These are phyloP conservation scores for Pampusana beccarii DNA, from an alignment of 2,113 vertebrate species.

Conservation along the genomic window DNA sequence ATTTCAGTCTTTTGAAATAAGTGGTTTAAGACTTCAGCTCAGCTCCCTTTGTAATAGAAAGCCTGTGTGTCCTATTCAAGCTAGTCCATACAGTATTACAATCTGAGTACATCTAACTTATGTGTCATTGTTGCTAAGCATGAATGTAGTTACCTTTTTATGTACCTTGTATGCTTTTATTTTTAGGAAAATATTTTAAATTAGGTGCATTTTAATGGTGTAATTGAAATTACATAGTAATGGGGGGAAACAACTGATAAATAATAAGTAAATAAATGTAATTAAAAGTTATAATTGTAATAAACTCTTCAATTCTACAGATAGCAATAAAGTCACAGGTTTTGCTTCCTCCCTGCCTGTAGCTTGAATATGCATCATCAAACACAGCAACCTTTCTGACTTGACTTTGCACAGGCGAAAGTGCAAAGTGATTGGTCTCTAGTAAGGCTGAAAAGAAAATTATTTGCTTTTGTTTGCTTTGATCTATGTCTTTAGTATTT, in stretches of 20 bases:
- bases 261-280: background rate
- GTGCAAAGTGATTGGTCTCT: background rate
- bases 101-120: background rate
- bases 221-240: background rate
- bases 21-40: conserved; percentile 34
- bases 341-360: background rate
- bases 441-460: background rate
- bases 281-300: background rate
- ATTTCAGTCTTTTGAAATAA: conserved; percentile 42
- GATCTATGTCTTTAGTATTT: background rate
- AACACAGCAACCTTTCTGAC: background rate
- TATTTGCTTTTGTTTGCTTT: background rate
- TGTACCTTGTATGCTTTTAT: background rate
- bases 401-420: background rate
- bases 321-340: background rate
- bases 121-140: background rate
- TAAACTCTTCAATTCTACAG: background rate
- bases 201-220: background rate
- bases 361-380: background rate
- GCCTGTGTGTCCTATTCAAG: background rate
- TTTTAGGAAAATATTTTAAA: background rate
- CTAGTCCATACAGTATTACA: background rate
- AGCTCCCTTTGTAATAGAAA: conserved; percentile 8
- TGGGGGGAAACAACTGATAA: background rate
- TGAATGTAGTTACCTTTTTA: background rate